phyloP scores from a whole-genome alignment of 2,113 vertebrate species.

The Odontesthes bonariensis region DNA sequence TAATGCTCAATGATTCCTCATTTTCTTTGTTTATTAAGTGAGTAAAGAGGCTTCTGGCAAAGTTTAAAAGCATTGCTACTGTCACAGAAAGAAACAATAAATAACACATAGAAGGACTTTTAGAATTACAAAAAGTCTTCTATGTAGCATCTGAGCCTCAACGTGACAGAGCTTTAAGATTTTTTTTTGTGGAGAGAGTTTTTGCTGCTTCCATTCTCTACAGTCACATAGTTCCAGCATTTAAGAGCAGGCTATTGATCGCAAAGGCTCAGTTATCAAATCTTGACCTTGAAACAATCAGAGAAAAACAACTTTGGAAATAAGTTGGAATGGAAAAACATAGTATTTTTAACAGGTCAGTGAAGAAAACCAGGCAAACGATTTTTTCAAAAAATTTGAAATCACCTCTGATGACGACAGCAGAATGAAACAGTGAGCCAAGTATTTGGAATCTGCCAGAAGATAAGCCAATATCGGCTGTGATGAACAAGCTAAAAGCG shows the following conservation, averaged over 20 bases:
- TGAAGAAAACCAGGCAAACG: not conserved
- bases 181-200: not conserved
- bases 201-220: not conserved
- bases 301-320: conserved; percentile 10
- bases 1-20: not conserved
- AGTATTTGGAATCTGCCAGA: conserved; percentile 13
- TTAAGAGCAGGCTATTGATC: conserved; percentile 7
- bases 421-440: not conserved
- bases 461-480: conserved; percentile 20
- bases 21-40: not conserved
- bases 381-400: not conserved
- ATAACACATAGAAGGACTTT: not conserved
- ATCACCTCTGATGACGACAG: not conserved
- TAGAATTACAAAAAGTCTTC: too few relatives aligned
- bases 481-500: conserved; percentile 14
- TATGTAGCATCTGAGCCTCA: too few relatives aligned
- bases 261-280: not conserved
- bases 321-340: not conserved
- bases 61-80: not conserved
- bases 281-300: not conserved
- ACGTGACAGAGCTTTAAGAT: too few relatives aligned
- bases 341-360: not conserved
- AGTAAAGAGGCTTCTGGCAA: not conserved
- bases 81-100: not conserved
- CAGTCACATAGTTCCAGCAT: not conserved